Conservation (phyloP, 2,888 invertebrate species). For the Electrophaes corylata region DNA sequence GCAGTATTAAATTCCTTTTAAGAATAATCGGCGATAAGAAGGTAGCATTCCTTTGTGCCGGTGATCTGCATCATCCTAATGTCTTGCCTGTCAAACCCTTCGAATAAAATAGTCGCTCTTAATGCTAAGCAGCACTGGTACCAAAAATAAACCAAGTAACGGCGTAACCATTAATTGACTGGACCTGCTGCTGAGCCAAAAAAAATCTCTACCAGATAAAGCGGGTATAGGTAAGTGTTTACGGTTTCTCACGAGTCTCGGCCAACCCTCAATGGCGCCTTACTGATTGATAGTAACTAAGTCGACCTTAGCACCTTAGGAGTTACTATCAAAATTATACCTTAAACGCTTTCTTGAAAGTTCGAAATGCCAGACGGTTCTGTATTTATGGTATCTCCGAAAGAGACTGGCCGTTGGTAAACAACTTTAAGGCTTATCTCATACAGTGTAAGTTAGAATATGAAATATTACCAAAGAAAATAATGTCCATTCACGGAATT, state of each 20-base stretch:
- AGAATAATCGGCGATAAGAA: conserved; percentile 55
- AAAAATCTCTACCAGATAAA: conserved; percentile 81
- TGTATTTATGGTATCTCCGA: conserved; percentile 7
- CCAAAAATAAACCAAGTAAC: conserved; percentile 80
- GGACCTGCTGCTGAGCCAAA: conserved; percentile 78
- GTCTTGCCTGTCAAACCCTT: conserved; percentile 73
- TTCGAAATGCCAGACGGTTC: conserved; percentile 33
- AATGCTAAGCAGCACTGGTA: conserved; percentile 71
- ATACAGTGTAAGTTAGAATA: conserved; percentile 38
- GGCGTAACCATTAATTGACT: conserved; percentile 82
- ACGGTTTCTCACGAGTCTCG: conserved; percentile 82
- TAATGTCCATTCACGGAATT: conserved; percentile 80
- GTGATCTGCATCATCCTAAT: conserved; percentile 66
- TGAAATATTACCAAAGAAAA: conserved; percentile 38
- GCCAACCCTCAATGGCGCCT: conserved; percentile 84
- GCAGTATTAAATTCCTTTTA: conserved; percentile 49
- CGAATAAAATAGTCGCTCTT: conserved; percentile 72
- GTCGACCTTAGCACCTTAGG: conserved; percentile 70
- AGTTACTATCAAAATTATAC: conserved; percentile 43
- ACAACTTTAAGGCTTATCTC: conserved; percentile 40
- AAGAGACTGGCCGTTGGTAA: conserved; percentile 14
- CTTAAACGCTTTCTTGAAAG: conserved; percentile 43
- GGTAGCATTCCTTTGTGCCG: conserved; percentile 55
- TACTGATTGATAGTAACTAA: conserved; percentile 80
- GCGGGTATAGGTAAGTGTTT: conserved; percentile 81